phyloP scores from a whole-genome alignment of 2,888 invertebrate species.

The Anodontia alba region DNA sequence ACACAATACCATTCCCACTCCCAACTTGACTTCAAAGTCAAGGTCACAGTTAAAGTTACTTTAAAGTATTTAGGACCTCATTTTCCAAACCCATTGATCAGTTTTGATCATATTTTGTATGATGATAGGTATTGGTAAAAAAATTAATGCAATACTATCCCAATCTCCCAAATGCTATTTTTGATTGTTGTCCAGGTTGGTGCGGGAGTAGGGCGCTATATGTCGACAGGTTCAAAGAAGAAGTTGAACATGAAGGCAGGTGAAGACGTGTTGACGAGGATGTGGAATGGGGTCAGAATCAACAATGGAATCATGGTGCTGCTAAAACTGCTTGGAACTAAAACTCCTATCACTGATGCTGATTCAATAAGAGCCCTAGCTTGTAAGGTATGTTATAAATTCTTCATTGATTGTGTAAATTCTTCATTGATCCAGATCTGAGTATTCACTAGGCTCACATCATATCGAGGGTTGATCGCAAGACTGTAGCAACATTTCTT shows the following conservation, averaged over 20 bases:
- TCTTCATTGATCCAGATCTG: not conserved
- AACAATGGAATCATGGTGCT: constrained; percentile 99
- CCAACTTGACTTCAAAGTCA: too few species aligned
- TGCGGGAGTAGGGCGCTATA: constrained; percentile 79
- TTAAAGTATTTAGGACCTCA: too few species aligned
- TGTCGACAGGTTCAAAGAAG: constrained; percentile 80
- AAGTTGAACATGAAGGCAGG: constrained; percentile 76
- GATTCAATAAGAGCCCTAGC: constrained; percentile 97
- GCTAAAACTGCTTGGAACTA: constrained; percentile 94
- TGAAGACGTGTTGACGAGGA: constrained; percentile 94
- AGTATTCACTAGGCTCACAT: too few species aligned
- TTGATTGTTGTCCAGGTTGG: constrained; percentile 68
- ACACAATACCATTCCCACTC: too few species aligned
- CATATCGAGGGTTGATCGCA: not conserved
- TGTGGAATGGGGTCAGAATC: constrained; percentile 97
- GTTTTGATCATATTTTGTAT: too few species aligned
- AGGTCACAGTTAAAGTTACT: too few species aligned
- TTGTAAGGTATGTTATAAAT: constrained; percentile 86
- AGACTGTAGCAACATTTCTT: not conserved
- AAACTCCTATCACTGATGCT: constrained; percentile 98
- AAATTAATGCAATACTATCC: too few species aligned
- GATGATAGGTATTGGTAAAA: too few species aligned
- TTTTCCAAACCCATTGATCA: too few species aligned
- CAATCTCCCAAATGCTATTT: too few species aligned
- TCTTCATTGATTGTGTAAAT: constrained; percentile 37